Conservation (phyloP, 2,113 vertebrate species). For the Cariama cristata region DNA sequence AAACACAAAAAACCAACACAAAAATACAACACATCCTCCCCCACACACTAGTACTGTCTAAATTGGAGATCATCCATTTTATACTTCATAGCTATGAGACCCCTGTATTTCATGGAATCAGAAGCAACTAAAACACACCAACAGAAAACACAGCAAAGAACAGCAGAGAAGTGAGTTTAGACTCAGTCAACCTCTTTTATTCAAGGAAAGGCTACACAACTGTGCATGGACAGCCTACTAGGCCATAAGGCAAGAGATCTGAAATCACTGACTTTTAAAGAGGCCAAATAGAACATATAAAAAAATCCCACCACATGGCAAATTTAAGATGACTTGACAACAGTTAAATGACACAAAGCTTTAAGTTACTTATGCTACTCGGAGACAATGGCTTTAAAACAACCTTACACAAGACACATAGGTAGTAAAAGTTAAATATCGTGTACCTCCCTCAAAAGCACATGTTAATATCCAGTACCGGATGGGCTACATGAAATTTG, state of each 20-base stretch:
- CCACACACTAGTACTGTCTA: background rate
- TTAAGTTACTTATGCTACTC: background rate
- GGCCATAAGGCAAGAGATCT: background rate
- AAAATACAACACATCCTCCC: background rate
- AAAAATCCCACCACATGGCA: background rate
- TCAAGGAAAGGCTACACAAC: background rate
- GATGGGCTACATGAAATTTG: background rate
- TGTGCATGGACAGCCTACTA: background rate
- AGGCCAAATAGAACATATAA: background rate
- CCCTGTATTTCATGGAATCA: background rate
- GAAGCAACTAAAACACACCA: background rate
- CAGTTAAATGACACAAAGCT: background rate
- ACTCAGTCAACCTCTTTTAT: background rate
- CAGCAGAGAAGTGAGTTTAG: background rate
- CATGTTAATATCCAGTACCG: fast-evolving
- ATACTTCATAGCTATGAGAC: background rate
- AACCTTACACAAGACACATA: background rate
- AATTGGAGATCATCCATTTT: background rate
- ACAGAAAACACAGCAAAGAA: background rate
- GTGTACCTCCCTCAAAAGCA: background rate
- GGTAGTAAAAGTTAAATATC: background rate
- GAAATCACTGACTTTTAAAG: background rate
- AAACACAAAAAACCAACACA: no score
- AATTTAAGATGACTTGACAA: background rate
- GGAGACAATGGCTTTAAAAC: background rate